These are phyloP conservation scores for Cyprinodon variegatus DNA, from an alignment of 2,113 vertebrate genomes.

Conservation along the genomic window DNA sequence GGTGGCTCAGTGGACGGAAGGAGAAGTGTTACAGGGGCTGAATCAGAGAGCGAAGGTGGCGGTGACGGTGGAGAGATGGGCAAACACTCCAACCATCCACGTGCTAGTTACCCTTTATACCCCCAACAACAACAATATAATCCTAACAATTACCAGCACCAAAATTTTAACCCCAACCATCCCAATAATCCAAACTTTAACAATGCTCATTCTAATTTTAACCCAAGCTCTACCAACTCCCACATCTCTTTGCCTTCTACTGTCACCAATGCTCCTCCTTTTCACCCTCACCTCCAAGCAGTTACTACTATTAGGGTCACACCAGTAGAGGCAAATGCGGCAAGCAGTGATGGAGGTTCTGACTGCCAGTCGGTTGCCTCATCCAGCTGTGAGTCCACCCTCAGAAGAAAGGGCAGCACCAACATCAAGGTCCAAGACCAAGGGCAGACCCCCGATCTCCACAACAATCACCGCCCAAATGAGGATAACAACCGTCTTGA, in stretches of 20 bases:
- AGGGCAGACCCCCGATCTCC: constrained; percentile 81
- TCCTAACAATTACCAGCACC: constrained; percentile 50
- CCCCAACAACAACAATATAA: constrained; percentile 56
- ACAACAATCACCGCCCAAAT: constrained; percentile 55
- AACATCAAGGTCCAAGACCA: constrained; percentile 85
- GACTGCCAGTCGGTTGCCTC: constrained; percentile 88
- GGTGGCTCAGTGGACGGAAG: constrained; percentile 83
- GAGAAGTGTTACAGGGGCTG: constrained; percentile 76
- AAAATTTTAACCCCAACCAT: constrained; percentile 32
- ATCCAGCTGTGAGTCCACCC: constrained; percentile 92
- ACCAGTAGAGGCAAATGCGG: constrained; percentile 80
- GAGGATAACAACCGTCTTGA: constrained; percentile 52
- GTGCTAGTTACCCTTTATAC: constrained; percentile 65
- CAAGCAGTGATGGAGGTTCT: constrained; percentile 89
- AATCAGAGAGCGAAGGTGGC: constrained; percentile 52
- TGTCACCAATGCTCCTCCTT: constrained; percentile 60
- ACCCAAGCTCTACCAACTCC: constrained; percentile 30
- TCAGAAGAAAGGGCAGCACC: constrained; percentile 87
- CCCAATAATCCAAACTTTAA: constrained; percentile 40
- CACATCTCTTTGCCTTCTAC: constrained; percentile 34
- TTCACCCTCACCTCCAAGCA: constrained; percentile 89
- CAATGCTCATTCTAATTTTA: constrained; percentile 29
- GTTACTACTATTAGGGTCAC: constrained; percentile 93
- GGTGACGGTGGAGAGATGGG: constrained; percentile 42
- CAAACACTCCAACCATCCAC: constrained; percentile 53